Base-by-base conservation (phyloP, 1,140 invertebrate species). In the Phortica variegata region DNA sequence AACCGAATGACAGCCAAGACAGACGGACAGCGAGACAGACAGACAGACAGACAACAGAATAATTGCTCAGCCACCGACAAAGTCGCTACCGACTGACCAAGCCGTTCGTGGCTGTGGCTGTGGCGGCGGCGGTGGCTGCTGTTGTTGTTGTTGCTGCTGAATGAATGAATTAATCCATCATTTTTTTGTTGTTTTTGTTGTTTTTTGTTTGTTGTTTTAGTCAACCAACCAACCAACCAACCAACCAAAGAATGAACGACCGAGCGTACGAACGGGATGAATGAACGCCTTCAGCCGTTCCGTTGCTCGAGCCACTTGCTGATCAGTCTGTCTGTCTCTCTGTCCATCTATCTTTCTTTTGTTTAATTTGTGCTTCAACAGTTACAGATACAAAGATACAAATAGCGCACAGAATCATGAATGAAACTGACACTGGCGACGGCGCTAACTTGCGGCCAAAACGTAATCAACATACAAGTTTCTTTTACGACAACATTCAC, bases 401-500 rank as follows among this genome's bases (percentile, higher is more conserved):
- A n/a, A n/a, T n/a, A n/a, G n/a, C n/a, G n/a, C n/a, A n/a, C n/a
- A 26, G 23, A 26, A 6, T 26, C 23, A 26, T 26, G 23, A 26
- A 26, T 26, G 23, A 26, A 26, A 26, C 23, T 6, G n/a, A 26
- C 23, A 10, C 13, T 29, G 40, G 39, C 37, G 33, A 52, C 57
- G 63, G 60, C 62, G 60, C 57, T 68, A 60, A 60, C 63, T 59
- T 49, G 57, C 39, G 57, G 57, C 52, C 49, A 60, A 63, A 66
- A 42, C 54, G 63, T 66, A 66, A 66, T 63, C 60, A 68, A 54
- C 47, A 54, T 49, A 54, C 58, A 68, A 68, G 56, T 66, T 66
- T 66, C 56, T 68, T 60, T 49, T 60, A 31, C 66, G 60, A 36
- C 62, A 55, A 17, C 44, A 40, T 16, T n/a, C n/a, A n/a, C n/a